phyloP scores from a whole-genome alignment of 2,888 invertebrate species.

The Drosophila flavopinicola region DNA sequence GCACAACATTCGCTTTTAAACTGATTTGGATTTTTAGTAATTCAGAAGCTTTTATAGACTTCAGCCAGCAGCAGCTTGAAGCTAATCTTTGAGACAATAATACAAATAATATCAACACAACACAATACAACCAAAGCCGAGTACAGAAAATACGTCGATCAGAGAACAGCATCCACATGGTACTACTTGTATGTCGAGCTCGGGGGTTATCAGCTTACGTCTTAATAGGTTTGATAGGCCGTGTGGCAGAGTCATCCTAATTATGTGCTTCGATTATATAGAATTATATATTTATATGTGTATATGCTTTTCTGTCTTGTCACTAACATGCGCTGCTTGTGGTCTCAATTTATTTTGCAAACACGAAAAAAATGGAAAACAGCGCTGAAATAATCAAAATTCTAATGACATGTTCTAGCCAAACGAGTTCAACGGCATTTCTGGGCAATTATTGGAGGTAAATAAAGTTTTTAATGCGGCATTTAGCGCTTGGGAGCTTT shows the following conservation, averaged over 20 bases:
- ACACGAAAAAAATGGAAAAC: constrained; percentile 14
- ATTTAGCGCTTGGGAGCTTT: constrained; percentile 28
- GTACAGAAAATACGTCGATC: too few species aligned
- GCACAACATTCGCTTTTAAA: constrained; percentile 52
- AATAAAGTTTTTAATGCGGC: constrained; percentile 42
- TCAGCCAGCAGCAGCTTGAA: constrained; percentile 22
- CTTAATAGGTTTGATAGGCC: constrained; percentile 21
- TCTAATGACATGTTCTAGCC: constrained; percentile 61
- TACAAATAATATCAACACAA: constrained; percentile 41
- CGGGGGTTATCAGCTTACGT: constrained; percentile 47
- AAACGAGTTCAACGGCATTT: constrained; percentile 77
- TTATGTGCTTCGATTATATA: background rate
- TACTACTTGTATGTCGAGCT: constrained; percentile 5
- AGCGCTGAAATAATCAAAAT: constrained; percentile 40
- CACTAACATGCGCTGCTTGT: constrained; percentile 31
- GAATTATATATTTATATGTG: background rate
- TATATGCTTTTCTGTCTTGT: constrained; percentile 25
- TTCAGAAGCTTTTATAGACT: constrained; percentile 78
- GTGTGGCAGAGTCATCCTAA: background rate
- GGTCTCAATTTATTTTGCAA: constrained; percentile 41
- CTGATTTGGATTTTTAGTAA: constrained; percentile 58
- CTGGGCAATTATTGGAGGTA: constrained; percentile 65
- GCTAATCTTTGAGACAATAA: constrained; percentile 59
- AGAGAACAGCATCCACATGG: constrained; percentile 40
- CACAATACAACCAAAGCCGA: constrained; percentile 22